phyloP scores from a whole-genome alignment of 2,113 vertebrate genomes.

The Nansenia antarctica region DNA sequence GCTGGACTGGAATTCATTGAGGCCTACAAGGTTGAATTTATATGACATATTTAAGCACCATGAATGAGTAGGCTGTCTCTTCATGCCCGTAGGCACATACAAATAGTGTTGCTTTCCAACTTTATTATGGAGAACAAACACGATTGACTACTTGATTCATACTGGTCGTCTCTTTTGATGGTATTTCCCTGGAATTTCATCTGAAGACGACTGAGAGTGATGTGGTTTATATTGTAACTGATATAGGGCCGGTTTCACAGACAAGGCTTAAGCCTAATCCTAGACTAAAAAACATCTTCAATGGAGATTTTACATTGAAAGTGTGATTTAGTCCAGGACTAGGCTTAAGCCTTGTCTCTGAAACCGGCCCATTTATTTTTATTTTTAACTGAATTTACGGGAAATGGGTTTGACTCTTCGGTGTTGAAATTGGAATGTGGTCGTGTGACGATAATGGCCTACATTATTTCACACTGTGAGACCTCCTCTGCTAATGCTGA shows the following conservation, averaged over 20 bases:
- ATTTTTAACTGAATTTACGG: no score
- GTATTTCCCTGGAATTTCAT: background rate
- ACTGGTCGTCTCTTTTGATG: background rate
- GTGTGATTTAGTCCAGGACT: no score
- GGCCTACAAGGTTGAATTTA: background rate
- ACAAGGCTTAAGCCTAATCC: no score
- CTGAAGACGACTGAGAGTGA: background rate
- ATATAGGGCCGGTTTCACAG: no score
- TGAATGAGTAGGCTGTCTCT: background rate
- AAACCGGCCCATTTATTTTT: no score
- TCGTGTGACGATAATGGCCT: no score
- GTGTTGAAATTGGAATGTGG: no score
- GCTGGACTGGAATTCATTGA: background rate
- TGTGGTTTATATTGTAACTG: slow-evolving; percentile 5
- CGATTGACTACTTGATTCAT: background rate
- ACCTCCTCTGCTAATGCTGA: slow-evolving; percentile 30
- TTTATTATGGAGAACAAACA: background rate
- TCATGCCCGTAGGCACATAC: background rate
- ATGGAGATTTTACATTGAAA: no score
- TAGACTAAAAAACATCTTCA: no score
- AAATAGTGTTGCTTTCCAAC: background rate
- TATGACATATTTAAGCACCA: background rate
- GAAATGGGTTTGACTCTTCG: no score
- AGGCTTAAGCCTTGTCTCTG: no score
- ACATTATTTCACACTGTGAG: slow-evolving; percentile 25